Percentiles rank a stretch among this genome's conserved stretches.
phyloP scores from a whole-genome alignment of 2,113 vertebrate species.

The Phaethornis superciliosus region DNA sequence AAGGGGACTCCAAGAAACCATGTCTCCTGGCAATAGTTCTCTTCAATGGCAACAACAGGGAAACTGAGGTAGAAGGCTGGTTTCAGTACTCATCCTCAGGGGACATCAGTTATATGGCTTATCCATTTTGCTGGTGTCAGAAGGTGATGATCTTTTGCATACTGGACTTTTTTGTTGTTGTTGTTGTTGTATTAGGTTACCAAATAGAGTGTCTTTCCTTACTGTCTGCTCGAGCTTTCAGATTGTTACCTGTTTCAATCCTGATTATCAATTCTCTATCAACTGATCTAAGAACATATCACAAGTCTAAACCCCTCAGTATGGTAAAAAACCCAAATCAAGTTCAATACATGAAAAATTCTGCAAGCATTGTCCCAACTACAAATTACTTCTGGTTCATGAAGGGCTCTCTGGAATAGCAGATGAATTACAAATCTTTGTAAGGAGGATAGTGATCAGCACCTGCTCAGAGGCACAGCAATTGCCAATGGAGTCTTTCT shows the following conservation, averaged over 20 bases:
- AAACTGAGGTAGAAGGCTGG: background rate
- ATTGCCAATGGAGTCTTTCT: background rate
- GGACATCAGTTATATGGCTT: background rate
- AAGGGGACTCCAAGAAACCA: background rate
- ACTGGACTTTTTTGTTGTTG: background rate
- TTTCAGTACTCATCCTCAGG: background rate
- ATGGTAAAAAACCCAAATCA: background rate
- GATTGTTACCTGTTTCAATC: background rate
- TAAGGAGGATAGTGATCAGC: background rate
- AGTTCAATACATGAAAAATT: background rate
- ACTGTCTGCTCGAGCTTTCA: background rate
- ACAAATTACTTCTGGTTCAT: constrained; percentile 1
- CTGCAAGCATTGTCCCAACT: background rate
- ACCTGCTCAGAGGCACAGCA: background rate
- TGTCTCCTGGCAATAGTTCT: background rate
- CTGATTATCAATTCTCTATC: background rate
- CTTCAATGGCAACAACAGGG: background rate
- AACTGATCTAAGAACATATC: background rate
- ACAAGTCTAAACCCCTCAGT: background rate
- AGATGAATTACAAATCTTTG: constrained; percentile 19
- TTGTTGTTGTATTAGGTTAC: background rate
- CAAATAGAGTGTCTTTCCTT: background rate
- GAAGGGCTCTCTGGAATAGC: background rate
- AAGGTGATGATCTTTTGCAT: background rate
- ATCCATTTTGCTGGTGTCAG: background rate